phyloP scores from a whole-genome alignment of 2,113 vertebrate genomes.

The Takifugu flavidus region DNA sequence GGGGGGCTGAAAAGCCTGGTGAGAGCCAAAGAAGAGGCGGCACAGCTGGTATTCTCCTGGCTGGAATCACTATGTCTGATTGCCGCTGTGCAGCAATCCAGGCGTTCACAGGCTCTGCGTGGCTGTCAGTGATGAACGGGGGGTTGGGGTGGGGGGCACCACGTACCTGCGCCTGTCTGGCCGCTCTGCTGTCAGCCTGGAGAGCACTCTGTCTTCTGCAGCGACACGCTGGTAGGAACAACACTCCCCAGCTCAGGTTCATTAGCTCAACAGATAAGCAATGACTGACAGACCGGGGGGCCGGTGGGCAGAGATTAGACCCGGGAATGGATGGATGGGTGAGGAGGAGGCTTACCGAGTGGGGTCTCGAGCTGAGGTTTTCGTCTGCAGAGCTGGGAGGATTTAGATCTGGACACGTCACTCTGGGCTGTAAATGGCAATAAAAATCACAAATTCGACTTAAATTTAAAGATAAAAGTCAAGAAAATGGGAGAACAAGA shows the following conservation, averaged over 20 bases:
- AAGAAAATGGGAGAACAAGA: too few species aligned
- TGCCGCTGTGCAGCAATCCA: conserved; percentile 10
- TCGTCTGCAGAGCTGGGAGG: too few species aligned
- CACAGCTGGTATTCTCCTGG: conserved; percentile 15
- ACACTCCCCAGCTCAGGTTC: conserved; percentile 19
- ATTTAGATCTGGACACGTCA: too few species aligned
- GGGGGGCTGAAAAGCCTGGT: background rate
- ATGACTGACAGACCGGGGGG: background rate
- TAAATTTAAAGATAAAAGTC: too few species aligned
- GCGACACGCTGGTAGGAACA: background rate
- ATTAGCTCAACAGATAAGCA: conserved; percentile 20
- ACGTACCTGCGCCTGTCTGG: conserved; percentile 41
- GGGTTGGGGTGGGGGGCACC: conserved; percentile 10
- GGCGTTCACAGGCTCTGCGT: background rate
- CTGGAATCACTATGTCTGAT: conserved; percentile 36
- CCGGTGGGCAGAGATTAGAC: background rate
- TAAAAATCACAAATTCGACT: too few species aligned
- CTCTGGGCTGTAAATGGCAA: too few species aligned
- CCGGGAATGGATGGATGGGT: background rate
- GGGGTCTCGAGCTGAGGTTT: background rate
- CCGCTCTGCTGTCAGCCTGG: conserved; percentile 30
- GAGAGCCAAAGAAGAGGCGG: conserved; percentile 2
- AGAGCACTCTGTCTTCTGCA: conserved; percentile 23
- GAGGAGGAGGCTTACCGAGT: background rate
- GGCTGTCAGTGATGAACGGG: conserved; percentile 38